Evolutionary conservation across 2,113 vertebrate species (phyloP), one percentile per base, ranked within the genome.

Genomic region (Coregonus clupeaformis): DNA sequence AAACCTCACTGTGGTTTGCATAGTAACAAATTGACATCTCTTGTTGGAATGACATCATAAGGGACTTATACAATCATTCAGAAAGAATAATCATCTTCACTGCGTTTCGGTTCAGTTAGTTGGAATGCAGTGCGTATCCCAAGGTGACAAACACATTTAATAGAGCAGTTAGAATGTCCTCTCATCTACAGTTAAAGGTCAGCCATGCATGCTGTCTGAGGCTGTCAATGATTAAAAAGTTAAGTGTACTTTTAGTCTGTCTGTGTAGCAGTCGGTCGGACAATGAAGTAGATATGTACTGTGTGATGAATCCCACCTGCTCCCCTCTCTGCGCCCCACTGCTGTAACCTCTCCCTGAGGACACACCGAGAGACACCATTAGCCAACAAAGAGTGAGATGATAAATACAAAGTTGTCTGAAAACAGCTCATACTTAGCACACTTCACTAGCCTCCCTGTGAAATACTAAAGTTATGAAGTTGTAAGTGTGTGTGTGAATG

Each of bases 241-340:
- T 63, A 63, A 24, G 2, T 24, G 20, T 52, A 70, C 22, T 64
- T 76, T 73, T 75, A 80, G 64, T 78, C 79, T 80, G 71, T 65
- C 63, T 74, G 63, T 47, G 52, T 42, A 12, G 75, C 78, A 68
- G 36, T 57, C 30, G n/a, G 66, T 30, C 6, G 68, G 75, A 75
- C 52, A 62, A 3, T 64, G 64, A 12, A 42, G 36, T 42, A 42
- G 36, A 42, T 42, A 11, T 42, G 36, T 42, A 42, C 36, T 42
- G 36, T 42, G 36, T 42, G 36, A 42, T 42, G 36, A 42, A 12
- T 42, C 36, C n/a, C 22, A 3, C 63, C 63, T 3, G 24, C 14
- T 29, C n/a, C 12, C 62, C 12, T 0, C 62, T 22, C 62, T 14
- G 24, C 13, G 14, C 11, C 62, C 63, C 12, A 42, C 12, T 16